Percentiles rank a stretch among this genome's conserved stretches.
Conservation (phyloP, 92 coral and sea anemone species). For the Phenganax subtilis region DNA sequence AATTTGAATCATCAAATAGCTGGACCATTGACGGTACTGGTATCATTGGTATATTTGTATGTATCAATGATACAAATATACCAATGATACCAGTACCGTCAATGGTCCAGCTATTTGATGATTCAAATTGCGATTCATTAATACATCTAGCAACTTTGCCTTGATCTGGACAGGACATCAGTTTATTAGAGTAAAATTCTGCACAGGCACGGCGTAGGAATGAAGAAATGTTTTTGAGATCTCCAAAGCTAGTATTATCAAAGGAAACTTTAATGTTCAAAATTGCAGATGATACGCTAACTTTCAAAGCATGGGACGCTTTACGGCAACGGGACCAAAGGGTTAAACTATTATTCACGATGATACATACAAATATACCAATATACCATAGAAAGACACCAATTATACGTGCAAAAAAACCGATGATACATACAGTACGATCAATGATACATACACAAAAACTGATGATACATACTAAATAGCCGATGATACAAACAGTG, state of each 20-base stretch:
- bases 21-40: conserved; percentile 27
- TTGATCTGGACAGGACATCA: conserved; percentile 21
- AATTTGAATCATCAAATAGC: conserved; percentile 5
- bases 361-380: background rate
- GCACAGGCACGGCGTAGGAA: conserved; percentile 13
- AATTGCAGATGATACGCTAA: background rate
- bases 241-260: background rate
- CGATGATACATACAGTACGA: too few relatives aligned
- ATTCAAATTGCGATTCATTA: background rate
- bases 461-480: too few relatives aligned
- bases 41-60: too few relatives aligned
- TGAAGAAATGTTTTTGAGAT: background rate
- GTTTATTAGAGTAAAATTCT: background rate
- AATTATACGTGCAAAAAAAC: too few relatives aligned
- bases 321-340: conserved; percentile 34
- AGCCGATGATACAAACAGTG: too few relatives aligned
- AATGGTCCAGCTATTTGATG: conserved; percentile 17
- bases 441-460: too few relatives aligned
- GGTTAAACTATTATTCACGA: background rate
- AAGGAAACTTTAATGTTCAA: background rate
- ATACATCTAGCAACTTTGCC: conserved; percentile 37
- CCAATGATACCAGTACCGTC: background rate
- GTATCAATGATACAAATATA: too few relatives aligned
- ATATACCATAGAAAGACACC: too few relatives aligned
- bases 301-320: conserved; percentile 7